These are phyloP conservation scores for Mythimna albipuncta DNA, from an alignment of 2,888 invertebrate genomes.

Conservation along the genomic window DNA sequence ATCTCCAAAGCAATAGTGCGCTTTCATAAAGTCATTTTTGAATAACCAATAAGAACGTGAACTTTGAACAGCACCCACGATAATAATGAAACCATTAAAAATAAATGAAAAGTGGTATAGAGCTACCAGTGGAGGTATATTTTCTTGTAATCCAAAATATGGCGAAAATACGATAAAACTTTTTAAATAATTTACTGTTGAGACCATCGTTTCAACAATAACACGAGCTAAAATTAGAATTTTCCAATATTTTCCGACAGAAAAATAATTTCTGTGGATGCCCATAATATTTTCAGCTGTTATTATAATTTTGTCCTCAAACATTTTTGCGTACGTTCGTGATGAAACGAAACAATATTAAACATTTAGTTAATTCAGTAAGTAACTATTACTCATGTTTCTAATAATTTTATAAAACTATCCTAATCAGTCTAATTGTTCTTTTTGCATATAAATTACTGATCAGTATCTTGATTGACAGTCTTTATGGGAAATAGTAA, in stretches of 20 bases:
- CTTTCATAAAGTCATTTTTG: neutral
- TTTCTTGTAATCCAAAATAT: neutral
- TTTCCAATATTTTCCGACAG: slow-evolving; percentile 6
- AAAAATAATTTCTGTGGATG: slow-evolving; percentile 18
- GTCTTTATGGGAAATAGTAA: neutral
- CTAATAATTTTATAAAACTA: neutral
- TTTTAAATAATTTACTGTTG: neutral
- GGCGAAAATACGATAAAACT: neutral
- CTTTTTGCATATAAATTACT: neutral
- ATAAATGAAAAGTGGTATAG: neutral
- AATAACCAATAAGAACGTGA: slow-evolving; percentile 9
- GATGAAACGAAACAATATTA: neutral
- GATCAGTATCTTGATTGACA: slow-evolving; percentile 8
- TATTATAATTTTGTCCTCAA: slow-evolving; percentile 9
- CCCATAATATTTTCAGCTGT: slow-evolving; percentile 26
- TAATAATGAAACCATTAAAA: neutral
- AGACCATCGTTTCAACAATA: neutral
- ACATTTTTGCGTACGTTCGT: slow-evolving; percentile 1
- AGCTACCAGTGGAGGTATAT: neutral
- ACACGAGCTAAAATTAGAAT: slow-evolving; percentile 11
- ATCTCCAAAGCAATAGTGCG: neutral
- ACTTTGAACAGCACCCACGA: neutral
- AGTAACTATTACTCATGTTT: neutral
- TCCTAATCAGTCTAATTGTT: neutral
- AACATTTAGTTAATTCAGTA: neutral